Evolutionary conservation across 37 sponge, comb jelly and placozoan genomes (phyloP).

Genomic region (Aplysina aerophoba): DNA sequence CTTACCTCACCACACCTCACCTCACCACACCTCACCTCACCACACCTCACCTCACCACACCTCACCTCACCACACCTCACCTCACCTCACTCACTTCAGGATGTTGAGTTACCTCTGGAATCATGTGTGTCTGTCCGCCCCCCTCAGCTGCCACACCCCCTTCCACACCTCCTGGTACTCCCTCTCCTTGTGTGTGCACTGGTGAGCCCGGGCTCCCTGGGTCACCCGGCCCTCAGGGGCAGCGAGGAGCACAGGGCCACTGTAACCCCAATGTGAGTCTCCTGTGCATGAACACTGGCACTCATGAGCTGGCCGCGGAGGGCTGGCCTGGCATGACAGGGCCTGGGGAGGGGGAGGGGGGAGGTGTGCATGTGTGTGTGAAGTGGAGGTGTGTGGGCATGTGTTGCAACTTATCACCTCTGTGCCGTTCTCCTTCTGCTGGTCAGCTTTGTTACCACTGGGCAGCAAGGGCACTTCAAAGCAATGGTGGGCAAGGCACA

Average conservation of each 20-base stretch:
- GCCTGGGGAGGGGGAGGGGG: too few species aligned
- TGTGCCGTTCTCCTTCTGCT: neutral
- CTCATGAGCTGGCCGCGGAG: too few species aligned
- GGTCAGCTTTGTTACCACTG: conserved; percentile 13
- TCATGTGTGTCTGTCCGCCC: too few species aligned
- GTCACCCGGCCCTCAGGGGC: neutral
- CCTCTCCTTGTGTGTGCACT: neutral
- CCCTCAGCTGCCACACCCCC: neutral
- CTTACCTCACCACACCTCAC: neutral
- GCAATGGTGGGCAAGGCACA: neutral
- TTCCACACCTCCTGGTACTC: neutral
- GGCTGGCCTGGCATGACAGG: too few species aligned
- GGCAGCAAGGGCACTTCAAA: neutral
- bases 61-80: neutral
- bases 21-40: neutral
- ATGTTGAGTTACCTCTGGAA: neutral
- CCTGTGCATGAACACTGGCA: too few species aligned
- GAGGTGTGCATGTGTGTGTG: too few species aligned
- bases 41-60: neutral
- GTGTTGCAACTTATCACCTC: too few species aligned
- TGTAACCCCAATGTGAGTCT: conserved; percentile 27
- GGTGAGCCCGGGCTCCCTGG: neutral
- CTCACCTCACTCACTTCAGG: neutral
- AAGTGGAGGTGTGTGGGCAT: too few species aligned
- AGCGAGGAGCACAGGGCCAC: neutral